phyloP scores from a whole-genome alignment of 2,888 invertebrate genomes.

The Tenthredo mesomela region DNA sequence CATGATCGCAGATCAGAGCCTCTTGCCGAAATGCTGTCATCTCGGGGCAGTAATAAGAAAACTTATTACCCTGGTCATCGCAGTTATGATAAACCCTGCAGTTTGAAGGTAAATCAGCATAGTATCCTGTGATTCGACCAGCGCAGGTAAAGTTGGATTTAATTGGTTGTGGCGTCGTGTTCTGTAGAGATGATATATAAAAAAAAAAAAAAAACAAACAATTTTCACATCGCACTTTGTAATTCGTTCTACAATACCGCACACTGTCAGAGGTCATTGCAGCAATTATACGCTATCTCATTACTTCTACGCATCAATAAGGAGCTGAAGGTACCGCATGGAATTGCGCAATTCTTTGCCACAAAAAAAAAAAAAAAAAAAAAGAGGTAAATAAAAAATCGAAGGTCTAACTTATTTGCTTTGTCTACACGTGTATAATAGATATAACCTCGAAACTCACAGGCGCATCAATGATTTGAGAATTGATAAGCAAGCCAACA shows the following conservation, averaged over 20 bases:
- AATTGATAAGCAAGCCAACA: not conserved
- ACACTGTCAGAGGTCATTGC: slow-evolving; percentile 38
- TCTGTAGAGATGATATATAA: slow-evolving; percentile 60
- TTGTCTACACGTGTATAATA: not conserved
- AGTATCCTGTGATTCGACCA: slow-evolving; percentile 68
- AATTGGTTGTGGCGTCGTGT: slow-evolving; percentile 64
- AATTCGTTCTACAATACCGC: not conserved
- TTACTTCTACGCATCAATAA: slow-evolving; percentile 38
- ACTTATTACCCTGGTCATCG: slow-evolving; percentile 74
- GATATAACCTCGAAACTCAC: not conserved
- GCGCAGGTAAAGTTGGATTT: slow-evolving; percentile 68
- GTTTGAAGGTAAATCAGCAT: slow-evolving; percentile 68
- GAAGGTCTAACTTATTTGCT: slow-evolving; percentile 6
- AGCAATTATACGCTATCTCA: slow-evolving; percentile 38
- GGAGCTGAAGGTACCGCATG: not conserved
- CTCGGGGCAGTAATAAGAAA: slow-evolving; percentile 71
- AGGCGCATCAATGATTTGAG: not conserved
- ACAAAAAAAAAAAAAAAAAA: not conserved
- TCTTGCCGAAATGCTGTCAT: slow-evolving; percentile 74
- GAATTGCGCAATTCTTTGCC: not conserved
- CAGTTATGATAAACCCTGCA: slow-evolving; percentile 73
- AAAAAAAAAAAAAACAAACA: not conserved
- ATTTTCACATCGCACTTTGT: not conserved
- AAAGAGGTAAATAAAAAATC: not conserved
- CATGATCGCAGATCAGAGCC: slow-evolving; percentile 72